These are phyloP conservation scores for Mallotus villosus DNA, from an alignment of 2,797 vertebrate species.

Conservation along the genomic window DNA sequence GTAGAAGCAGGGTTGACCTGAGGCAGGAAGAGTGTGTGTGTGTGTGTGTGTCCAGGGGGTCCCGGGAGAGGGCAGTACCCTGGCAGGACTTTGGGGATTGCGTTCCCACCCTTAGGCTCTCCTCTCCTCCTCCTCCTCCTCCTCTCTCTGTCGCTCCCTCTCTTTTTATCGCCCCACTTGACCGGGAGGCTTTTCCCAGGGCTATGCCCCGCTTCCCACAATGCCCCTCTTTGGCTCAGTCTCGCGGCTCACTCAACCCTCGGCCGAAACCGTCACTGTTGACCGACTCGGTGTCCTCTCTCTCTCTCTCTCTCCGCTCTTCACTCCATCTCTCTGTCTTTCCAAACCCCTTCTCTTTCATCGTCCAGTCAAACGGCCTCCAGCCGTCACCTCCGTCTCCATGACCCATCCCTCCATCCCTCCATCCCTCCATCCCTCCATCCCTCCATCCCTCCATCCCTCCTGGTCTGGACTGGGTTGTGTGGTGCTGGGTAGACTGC, in stretches of 20 bases:
- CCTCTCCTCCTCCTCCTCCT: constrained; percentile 36
- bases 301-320: neutral
- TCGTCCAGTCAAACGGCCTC: neutral
- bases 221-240: constrained; percentile 47
- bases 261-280: no score
- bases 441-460: no score
- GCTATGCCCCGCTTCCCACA: constrained; percentile 64
- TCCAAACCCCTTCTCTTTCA: neutral
- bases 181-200: constrained; percentile 72
- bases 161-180: constrained; percentile 45
- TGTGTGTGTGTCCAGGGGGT: constrained; percentile 55
- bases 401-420: no score
- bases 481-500: no score
- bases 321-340: neutral
- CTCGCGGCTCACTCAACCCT: constrained; percentile 14
- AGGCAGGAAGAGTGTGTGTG: constrained; percentile 83
- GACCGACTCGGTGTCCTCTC: neutral
- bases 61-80: constrained; percentile 83
- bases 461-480: neutral
- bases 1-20: constrained; percentile 90
- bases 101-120: constrained; percentile 83
- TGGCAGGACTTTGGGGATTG: constrained; percentile 86
- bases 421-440: no score
- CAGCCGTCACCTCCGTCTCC: neutral
- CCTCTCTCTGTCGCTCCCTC: constrained; percentile 43